These are phyloP conservation scores for Drosophila ohnishii DNA, from an alignment of 1,140 invertebrate species.

Conservation along the genomic window DNA sequence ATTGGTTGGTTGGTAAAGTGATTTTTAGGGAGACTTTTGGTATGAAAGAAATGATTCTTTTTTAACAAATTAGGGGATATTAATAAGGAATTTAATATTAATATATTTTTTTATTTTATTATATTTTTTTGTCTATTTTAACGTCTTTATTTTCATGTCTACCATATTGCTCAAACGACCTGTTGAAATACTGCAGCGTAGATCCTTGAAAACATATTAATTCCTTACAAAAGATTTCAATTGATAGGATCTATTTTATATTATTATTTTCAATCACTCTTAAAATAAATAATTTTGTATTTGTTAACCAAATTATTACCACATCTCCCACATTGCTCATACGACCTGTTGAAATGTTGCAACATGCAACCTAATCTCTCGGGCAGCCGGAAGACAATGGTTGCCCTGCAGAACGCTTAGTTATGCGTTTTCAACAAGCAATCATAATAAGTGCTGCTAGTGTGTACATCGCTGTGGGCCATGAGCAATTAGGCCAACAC, in stretches of 20 bases:
- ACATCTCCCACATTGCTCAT: neutral
- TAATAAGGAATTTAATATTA: neutral
- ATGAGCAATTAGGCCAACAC: neutral
- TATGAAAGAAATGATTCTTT: neutral
- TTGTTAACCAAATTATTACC: neutral
- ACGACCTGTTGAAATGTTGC: slow-evolving; percentile 6
- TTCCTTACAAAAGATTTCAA: too few species aligned
- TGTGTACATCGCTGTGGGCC: neutral
- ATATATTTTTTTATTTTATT: neutral
- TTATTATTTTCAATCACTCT: too few species aligned
- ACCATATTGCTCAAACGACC: slow-evolving; percentile 3
- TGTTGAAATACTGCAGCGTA: neutral
- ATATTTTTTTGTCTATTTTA: neutral
- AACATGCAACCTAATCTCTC: neutral
- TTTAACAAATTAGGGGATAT: too few species aligned
- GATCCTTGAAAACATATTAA: too few species aligned
- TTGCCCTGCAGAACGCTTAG: neutral
- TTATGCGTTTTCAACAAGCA: neutral
- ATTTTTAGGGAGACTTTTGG: neutral
- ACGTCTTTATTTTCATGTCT: neutral
- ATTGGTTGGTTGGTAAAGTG: neutral
- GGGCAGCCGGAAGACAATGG: neutral
- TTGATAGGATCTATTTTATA: too few species aligned
- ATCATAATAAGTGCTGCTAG: slow-evolving; percentile 17
- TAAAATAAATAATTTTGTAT: neutral